Base-by-base conservation (phyloP, 2,113 vertebrate species). In the Himantopus leucocephalus region DNA sequence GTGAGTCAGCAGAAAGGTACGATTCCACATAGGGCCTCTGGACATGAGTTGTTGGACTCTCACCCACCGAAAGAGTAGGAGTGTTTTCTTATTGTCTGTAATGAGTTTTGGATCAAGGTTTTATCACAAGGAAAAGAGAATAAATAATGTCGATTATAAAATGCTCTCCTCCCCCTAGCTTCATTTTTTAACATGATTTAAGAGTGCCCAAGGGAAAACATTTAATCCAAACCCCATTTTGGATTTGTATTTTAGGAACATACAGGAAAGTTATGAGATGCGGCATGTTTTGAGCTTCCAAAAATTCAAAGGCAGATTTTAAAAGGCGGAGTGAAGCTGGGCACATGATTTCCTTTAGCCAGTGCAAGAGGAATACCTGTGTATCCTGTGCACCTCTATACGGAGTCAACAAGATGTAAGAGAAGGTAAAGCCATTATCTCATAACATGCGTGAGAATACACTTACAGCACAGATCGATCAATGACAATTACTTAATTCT, bases 1-100 rank as follows among this genome's bases (percentile, higher is more conserved):
- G 73, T 89, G 95, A 97, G 73, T 92, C 81, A 95, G 81, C 92
- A 92, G 63, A 72, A 62, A 94, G 88, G 86, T 92, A 77, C 15
- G 2, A 17, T 19, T 90, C 53, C 50, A 34, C 29, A 21, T 3
- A 35, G 58, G 10, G 59, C 92, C 79, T 79, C 87, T 81, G 84
- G 80, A 74, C 80, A n/a, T 2, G 17, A 23, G 59, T 60, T 91
- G 70, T 78, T 95, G 84, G 82, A 26, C 35, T 85, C 74, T 74
- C 66, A 91, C 19, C 30, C 80, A 24, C 52, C 0, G 1, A 63
- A 70, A 1, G 35, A 91, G 85, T 39, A 29, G 53, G 80, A 92
- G 45, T 53, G 45, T 75, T 95, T 89, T 84, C 83, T 64, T 82
- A 23, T 50, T 89, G 84, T 91, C 85, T 62, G 53, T 84, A 81